Evolutionary conservation across 2,888 invertebrate species (phyloP).

Genomic region (Habroteleia sp.): DNA sequence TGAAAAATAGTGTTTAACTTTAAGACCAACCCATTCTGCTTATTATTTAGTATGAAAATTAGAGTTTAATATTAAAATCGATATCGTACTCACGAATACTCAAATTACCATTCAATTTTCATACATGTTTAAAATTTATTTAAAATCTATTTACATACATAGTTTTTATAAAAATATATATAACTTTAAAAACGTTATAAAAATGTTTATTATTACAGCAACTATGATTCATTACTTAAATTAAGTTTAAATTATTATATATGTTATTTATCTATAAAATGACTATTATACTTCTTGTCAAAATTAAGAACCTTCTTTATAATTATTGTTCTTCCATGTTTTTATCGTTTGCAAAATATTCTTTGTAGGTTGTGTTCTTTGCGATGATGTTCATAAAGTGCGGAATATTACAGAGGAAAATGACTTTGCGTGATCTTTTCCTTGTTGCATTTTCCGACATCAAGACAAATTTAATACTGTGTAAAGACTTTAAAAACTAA

Average conservation of each 20-base stretch:
- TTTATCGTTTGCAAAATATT: background rate
- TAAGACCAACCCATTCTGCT: background rate
- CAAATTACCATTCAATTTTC: background rate
- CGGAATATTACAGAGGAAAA: background rate
- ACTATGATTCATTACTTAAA: too few species aligned
- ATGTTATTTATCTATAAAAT: too few species aligned
- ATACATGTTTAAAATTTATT: background rate
- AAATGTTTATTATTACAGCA: too few species aligned
- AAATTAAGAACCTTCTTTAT: background rate
- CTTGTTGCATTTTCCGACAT: background rate
- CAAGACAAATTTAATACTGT: background rate
- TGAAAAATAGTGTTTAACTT: background rate
- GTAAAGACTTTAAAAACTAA: background rate
- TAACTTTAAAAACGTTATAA: too few species aligned
- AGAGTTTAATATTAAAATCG: slow-evolving; percentile 11
- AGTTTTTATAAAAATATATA: too few species aligned
- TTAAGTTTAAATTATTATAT: too few species aligned
- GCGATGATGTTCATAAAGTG: background rate
- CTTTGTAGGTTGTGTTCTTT: background rate
- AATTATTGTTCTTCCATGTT: slow-evolving; percentile 7
- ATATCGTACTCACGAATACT: background rate
- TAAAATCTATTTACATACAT: too few species aligned
- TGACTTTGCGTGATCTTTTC: background rate
- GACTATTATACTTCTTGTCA: background rate
- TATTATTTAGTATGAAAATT: slow-evolving; percentile 13